Base-by-base conservation (phyloP, 2,888 invertebrate species). In the Plebejus argus region DNA sequence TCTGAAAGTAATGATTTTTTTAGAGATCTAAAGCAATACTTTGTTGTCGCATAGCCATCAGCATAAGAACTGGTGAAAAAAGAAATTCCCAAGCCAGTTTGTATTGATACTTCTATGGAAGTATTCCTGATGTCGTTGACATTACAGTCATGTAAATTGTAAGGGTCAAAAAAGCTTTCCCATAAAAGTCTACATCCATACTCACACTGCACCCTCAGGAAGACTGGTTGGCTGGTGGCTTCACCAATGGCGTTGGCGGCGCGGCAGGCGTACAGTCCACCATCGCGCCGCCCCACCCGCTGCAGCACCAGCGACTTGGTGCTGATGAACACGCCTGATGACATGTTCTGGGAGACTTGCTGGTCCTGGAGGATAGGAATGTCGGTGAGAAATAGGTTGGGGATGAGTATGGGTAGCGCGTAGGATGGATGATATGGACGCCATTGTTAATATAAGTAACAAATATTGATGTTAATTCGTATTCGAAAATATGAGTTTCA, bases 241-340 rank as follows among this genome's bases (percentile, higher is more conserved):
- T 97, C 97, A 7, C 98, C 98, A 84, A 97, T 95, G 82, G 96
- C 96, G 89, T 98, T 98, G 79, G 96, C 96, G 53, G 97, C 98
- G 78, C 96, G 94, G 87, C 98, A 98, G 76, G 97, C 96, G 91
- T 98, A 98, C 81, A 96, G 95, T 6, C 98, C 98, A 49, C 96
- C 96, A 83, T 98, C 97, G 81, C 96, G 95, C 82, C 97, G 96
- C 76, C 96, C 96, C 82, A 98, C 97, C 79, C 96, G 95, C 89
- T 98, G 98, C 70, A 98, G 95, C 35, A 98, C 98, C 84, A 98
- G 93, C 74, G 98, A 98, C 90, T 97, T 97, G 81, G 98, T 97
- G 90, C 98, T 98, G 90, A 98, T 96, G 89, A 98, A 97, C 78
- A 98, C 95, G 76, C 98, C 97, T 77, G 97, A 96, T 56, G 97